Base-by-base conservation (phyloP, 2,888 invertebrate species). In the Ophioninae sp. region DNA sequence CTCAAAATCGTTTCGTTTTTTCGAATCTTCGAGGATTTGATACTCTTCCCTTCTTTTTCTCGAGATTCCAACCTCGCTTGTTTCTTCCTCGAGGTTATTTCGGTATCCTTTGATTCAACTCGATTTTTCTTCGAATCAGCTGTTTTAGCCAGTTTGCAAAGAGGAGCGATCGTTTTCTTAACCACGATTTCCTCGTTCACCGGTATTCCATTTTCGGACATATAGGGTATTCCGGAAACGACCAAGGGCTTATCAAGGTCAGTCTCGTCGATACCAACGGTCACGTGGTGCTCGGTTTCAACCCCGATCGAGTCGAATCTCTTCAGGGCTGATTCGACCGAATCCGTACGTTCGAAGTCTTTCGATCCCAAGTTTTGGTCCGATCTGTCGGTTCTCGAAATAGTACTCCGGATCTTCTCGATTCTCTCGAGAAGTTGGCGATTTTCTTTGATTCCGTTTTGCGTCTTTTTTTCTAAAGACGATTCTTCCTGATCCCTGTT, bases 281-380 rank as follows among this genome's bases (percentile, higher is more conserved):
- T 85, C 39, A 84, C 76, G 44, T 37, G 76, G 50, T 84, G 84
- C 73, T 84, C 84, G 17, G 84, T 86, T 44, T 88, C 88, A 8
- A 82, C 85, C 64, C 85, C 88, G 84, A 89, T 89, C 13, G 88
- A 88, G 59, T 90, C 89, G 85, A 90, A 90, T 21, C 88, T 88
- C 41, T 73, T 86, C 17, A 90, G 84, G 10, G 90, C 90, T 62
- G 91, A 90, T 79, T 91, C 91, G 56, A 90, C 89, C 6, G 90
- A 91, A 79, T 89, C 89, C 13, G 89, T 88, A 59, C 90, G 88
- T 23, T 80, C 85, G 69, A 86, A 85, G 62, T 86, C 81, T 59
- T 79, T 84, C 30, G 75, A 80, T 23, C 75, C 74, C 20, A 79
- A 73, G 79, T 79, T 77, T n/a, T 79, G 79, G 56, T 79, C 77